Conservation (phyloP, 2,113 vertebrate genomes). For the Mobula hypostoma region DNA sequence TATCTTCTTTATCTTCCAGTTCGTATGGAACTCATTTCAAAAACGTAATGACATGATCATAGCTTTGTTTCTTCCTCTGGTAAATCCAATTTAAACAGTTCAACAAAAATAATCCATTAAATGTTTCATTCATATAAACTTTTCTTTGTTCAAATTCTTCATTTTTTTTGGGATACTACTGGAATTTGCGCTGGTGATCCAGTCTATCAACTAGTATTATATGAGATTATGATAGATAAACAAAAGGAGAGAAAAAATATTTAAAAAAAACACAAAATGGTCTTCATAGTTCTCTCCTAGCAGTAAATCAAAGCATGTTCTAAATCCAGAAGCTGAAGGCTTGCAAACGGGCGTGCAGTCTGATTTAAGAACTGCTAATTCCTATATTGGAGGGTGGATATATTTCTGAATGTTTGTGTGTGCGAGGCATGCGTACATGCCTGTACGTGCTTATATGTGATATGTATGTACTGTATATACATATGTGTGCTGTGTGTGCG, state of each 20-base stretch:
- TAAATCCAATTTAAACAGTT: conserved; percentile 31
- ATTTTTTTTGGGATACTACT: not conserved
- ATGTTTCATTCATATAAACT: conserved; percentile 32
- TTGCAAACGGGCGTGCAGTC: not conserved
- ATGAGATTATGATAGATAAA: conserved; percentile 36
- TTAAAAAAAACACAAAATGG: conserved; percentile 13
- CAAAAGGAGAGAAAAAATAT: conserved; percentile 31
- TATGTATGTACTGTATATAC: too few relatives aligned
- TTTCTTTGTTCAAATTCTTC: conserved; percentile 31
- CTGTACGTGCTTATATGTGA: too few relatives aligned
- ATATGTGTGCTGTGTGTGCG: too few relatives aligned
- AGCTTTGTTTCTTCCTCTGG: conserved; percentile 5
- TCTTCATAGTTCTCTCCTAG: conserved; percentile 28
- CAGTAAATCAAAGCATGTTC: conserved; percentile 11
- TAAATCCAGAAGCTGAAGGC: conserved; percentile 15
- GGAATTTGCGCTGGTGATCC: conserved; percentile 9
- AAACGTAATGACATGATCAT: conserved; percentile 15
- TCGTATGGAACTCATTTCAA: conserved; percentile 19
- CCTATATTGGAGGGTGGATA: not conserved
- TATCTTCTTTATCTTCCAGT: conserved; percentile 21
- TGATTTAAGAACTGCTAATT: not conserved
- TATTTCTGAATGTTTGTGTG: too few relatives aligned
- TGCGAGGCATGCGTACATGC: too few relatives aligned
- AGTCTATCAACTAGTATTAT: conserved; percentile 30
- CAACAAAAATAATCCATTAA: conserved; percentile 27